Evolutionary conservation across 2,888 invertebrate genomes (phyloP).

Genomic region (Sinohyriopsis cumingii): DNA sequence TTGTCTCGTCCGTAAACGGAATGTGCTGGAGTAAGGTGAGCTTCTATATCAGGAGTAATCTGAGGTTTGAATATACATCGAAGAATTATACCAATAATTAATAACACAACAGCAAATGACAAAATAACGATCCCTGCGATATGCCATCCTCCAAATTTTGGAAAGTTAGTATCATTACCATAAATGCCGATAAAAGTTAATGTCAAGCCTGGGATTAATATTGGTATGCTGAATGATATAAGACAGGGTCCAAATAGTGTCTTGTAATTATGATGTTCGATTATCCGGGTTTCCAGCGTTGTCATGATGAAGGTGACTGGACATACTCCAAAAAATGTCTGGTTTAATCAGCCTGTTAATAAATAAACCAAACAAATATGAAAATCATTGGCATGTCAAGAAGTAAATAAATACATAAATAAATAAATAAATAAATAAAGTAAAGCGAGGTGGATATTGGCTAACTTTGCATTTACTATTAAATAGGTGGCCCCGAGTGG

Average conservation of each 20-base stretch:
- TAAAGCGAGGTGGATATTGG: too few relatives aligned
- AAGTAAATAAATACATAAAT: too few relatives aligned
- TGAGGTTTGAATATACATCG: constrained; percentile 39
- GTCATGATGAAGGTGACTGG: too few relatives aligned
- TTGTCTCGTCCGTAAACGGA: constrained; percentile 30
- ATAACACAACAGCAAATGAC: constrained; percentile 25
- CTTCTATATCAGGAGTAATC: constrained; percentile 38
- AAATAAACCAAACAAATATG: too few relatives aligned
- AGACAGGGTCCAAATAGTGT: constrained; percentile 37
- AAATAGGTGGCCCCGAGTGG: too few relatives aligned
- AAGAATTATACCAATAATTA: constrained; percentile 39
- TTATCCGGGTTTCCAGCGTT: constrained; percentile 6
- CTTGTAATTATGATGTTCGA: constrained; percentile 32
- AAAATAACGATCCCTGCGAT: constrained; percentile 41
- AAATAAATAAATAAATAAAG: too few relatives aligned
- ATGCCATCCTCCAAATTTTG: constrained; percentile 44
- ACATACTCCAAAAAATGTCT: too few relatives aligned
- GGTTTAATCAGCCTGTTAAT: too few relatives aligned
- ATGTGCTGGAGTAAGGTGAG: constrained; percentile 34
- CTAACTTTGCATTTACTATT: too few relatives aligned
- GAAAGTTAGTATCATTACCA: constrained; percentile 38
- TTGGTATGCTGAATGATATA: constrained; percentile 34
- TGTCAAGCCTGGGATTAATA: constrained; percentile 35
- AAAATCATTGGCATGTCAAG: too few relatives aligned
- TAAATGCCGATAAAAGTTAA: constrained; percentile 37